Evolutionary conservation across 1,140 invertebrate genomes (phyloP), one percentile per base, ranked within the genome.

Genomic region (Aphelenchoides fujianensis): DNA sequence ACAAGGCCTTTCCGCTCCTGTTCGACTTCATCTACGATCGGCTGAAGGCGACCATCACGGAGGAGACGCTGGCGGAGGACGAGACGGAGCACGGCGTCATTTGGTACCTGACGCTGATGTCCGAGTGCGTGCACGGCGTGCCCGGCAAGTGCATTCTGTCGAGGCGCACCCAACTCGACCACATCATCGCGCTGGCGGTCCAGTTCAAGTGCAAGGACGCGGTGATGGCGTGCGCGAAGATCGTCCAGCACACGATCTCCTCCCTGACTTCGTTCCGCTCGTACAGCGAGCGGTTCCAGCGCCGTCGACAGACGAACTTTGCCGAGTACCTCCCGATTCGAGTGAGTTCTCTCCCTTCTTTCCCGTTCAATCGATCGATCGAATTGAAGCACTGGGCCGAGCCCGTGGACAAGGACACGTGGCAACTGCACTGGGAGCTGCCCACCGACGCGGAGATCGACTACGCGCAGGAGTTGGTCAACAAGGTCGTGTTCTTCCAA

Each of bases 341-440:
- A 80, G 89, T 90, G 85, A 85, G 84, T 61, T 52, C 68, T 70
- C 30, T 54, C 34, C 31, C 23, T 76, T 64, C 57, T 23, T 61
- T 64, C 76, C 61, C 57, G 67, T 70, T n/a, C n/a, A n/a, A n/a
- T n/a, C n/a, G n/a, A n/a, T n/a, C n/a, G n/a, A n/a, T 16, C 57
- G 2, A 48, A 77, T 72, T 75, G 1, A 75, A 90, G 90, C 89
- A 93, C 72, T 96, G 93, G 94, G 93, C 91, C 0, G 87, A 89
- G 69, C 86, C 89, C 0, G 88, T 89, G 9, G 85, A 91, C 76
- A 79, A 91, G 2, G 85, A 90, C 31, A 86, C 89, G 2, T 84
- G 91, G 9, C 87, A 89, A 3, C 86, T 93, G 1, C 85, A 90
- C 48, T 95, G 91, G 91, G 91, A 92, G 81, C 85, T 90, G 19